Base-by-base conservation (phyloP, 2,113 vertebrate species). In the Psammodynastes pulverulentus region DNA sequence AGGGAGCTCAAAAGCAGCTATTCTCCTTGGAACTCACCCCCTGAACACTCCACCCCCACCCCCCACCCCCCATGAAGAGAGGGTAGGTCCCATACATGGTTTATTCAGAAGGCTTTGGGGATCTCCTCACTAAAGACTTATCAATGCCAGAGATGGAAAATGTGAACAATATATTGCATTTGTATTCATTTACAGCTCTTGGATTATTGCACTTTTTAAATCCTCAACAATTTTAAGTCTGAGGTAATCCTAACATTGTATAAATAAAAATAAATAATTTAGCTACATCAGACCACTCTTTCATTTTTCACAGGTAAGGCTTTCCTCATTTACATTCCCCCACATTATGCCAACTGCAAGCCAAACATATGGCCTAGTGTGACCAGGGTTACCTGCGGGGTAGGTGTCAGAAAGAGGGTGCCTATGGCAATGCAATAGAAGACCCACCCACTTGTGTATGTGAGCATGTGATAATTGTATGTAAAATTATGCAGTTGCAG, bases 11-110 rank as follows among this genome's bases (percentile, higher is more conserved):
- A 21, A 79, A 79, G 43, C 17, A 79, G 17, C 6, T 79, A 79
- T 79, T 43, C 17, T 43, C 7, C 1, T 9, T 79, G 72, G 34
- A 39, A 43, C 34, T 79, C 34, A 21, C 2, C 34, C 21, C 17
- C 34, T 43, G 7, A 8, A 79, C 15, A 34, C 34, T 5, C 5
- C n/a, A n/a, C n/a, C n/a, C n/a, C n/a, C n/a, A n/a, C n/a, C n/a
- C n/a, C n/a, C n/a, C n/a, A n/a, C n/a, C 10, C 15, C n/a, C n/a
- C 5, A 5, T 0, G 0, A 43, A 21, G 34, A 43, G 34, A 43
- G 7, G 34, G 34, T 43, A 39, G 34, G 7, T 79, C 72, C 72
- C 7, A 39, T 79, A 7, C 7, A 79, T 9, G 34, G 34, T 9
- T 58, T 24, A 58, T 43, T 79, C 17, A 0, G 34, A 79, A 79